Evolutionary conservation across 1,140 invertebrate species (phyloP).

Genomic region (Drosophila nigromelanica): DNA sequence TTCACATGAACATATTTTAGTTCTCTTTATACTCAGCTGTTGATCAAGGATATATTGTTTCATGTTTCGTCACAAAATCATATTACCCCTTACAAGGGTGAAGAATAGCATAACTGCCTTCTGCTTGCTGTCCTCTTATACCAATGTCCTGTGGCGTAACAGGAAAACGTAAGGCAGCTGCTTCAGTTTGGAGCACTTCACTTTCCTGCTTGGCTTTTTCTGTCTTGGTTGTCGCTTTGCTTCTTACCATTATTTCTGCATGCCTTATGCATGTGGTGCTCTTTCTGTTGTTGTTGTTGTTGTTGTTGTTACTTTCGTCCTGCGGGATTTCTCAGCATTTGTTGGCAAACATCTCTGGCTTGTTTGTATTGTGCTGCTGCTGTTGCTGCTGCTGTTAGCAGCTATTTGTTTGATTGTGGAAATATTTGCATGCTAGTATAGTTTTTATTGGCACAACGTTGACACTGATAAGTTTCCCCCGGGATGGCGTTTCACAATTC

Average conservation of each 20-base stretch:
- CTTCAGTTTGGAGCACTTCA: slow-evolving; percentile 53
- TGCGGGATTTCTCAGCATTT: slow-evolving; percentile 56
- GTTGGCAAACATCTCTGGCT: slow-evolving; percentile 55
- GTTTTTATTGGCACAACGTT: slow-evolving; percentile 82
- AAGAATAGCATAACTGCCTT: slow-evolving; percentile 38
- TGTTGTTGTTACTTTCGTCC: slow-evolving; percentile 31
- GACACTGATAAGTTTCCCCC: slow-evolving; percentile 79
- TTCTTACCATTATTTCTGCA: slow-evolving; percentile 44
- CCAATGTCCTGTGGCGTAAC: slow-evolving; percentile 64
- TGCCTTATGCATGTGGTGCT: slow-evolving; percentile 40
- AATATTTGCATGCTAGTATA: slow-evolving; percentile 79
- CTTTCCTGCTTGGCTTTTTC: slow-evolving; percentile 31
- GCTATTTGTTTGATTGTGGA: slow-evolving; percentile 80
- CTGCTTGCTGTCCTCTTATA: slow-evolving; percentile 37
- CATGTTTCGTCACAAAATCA: too few relatives aligned
- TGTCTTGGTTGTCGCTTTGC: slow-evolving; percentile 24
- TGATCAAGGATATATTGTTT: too few relatives aligned
- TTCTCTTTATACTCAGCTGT: too few relatives aligned
- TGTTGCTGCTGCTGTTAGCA: slow-evolving; percentile 49
- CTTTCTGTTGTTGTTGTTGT: slow-evolving; percentile 3
- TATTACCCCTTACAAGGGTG: background rate
- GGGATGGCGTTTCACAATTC: slow-evolving; percentile 29
- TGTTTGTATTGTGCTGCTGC: slow-evolving; percentile 55
- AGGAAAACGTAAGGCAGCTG: slow-evolving; percentile 72
- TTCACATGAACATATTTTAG: too few relatives aligned